phyloP scores from a whole-genome alignment of 2,888 invertebrate genomes.

The Invenusta paracnida region DNA sequence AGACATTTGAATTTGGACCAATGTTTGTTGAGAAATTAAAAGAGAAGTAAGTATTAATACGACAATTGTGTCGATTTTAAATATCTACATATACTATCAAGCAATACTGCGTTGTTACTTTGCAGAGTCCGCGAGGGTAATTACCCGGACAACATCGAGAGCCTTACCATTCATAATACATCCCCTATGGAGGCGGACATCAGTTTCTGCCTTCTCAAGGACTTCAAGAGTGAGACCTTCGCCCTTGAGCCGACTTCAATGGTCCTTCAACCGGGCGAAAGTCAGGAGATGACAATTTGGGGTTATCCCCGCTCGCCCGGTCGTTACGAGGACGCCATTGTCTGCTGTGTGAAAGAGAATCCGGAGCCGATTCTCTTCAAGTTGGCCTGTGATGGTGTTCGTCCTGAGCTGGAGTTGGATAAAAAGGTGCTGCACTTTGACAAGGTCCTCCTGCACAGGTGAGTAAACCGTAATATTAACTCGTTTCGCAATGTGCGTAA shows the following conservation, averaged over 20 bases:
- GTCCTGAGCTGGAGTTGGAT: conserved; percentile 59
- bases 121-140: conserved; percentile 52
- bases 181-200: conserved; percentile 59
- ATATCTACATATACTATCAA: too few species aligned
- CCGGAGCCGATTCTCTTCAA: conserved; percentile 61
- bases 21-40: conserved; percentile 59
- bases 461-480: conserved; percentile 29
- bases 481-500: not conserved
- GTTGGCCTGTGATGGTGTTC: conserved; percentile 56
- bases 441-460: conserved; percentile 60
- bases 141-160: conserved; percentile 60
- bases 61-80: not conserved
- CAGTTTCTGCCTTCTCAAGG: conserved; percentile 59
- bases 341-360: conserved; percentile 60
- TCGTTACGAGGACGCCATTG: conserved; percentile 57
- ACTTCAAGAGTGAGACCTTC: conserved; percentile 58
- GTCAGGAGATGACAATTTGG: conserved; percentile 57
- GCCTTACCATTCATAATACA: conserved; percentile 56
- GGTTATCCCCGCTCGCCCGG: conserved; percentile 58
- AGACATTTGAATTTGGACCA: conserved; percentile 61
- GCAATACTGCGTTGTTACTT: too few species aligned
- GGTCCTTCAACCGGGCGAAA: conserved; percentile 58
- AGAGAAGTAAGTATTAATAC: conserved; percentile 53
- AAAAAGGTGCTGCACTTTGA: conserved; percentile 60
- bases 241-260: conserved; percentile 59